Evolutionary conservation across 2,888 invertebrate genomes (phyloP).

Genomic region (Napeogenes inachia): DNA sequence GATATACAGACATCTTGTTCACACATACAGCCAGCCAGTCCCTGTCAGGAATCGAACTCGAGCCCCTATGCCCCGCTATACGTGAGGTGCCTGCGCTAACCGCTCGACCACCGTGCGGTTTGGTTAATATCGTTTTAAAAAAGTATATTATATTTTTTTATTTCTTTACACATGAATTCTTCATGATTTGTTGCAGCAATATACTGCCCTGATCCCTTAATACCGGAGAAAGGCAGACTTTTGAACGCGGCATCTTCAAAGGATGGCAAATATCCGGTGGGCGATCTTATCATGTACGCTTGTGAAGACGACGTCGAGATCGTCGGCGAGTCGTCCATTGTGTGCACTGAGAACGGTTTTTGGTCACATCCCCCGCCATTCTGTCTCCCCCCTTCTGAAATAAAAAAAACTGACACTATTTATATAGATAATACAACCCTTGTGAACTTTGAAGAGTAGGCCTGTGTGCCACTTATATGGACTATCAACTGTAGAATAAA

Average conservation of each 20-base stretch:
- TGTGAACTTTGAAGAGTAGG: conserved; percentile 51
- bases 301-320: conserved; percentile 52
- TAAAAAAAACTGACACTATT: conserved; percentile 58
- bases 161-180: background rate
- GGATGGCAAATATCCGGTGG: conserved; percentile 84
- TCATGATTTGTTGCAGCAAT: conserved; percentile 78
- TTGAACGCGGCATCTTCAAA: conserved; percentile 55
- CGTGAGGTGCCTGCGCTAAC: no score
- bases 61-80: no score
- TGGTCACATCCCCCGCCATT: conserved; percentile 93
- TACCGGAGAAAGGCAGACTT: conserved; percentile 82
- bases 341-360: conserved; percentile 91
- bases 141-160: background rate
- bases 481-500: background rate
- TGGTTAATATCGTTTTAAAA: no score
- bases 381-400: conserved; percentile 75
- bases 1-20: no score
- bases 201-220: conserved; percentile 85
- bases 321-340: conserved; percentile 87
- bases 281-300: conserved; percentile 87
- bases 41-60: no score
- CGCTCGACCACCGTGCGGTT: no score
- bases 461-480: no score
- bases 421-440: conserved; percentile 63
- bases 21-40: no score